Conservation (phyloP, 2,888 invertebrate species). For the Lamellibrachia satsuma region DNA sequence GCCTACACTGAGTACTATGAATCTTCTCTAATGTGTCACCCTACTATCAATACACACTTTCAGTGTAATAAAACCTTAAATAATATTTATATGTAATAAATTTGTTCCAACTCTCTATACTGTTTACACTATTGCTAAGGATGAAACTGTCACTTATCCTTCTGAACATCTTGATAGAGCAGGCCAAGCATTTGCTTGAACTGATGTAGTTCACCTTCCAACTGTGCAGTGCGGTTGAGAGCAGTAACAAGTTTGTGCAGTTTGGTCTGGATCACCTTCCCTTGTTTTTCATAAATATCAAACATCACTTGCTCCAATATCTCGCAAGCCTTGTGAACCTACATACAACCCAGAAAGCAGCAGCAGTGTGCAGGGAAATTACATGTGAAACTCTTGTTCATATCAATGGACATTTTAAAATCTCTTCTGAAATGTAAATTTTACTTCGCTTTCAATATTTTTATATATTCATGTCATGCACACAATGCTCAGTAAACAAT, state of each 20-base stretch:
- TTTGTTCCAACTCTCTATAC: not conserved
- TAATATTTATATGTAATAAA: not conserved
- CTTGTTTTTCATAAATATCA: constrained; percentile 46
- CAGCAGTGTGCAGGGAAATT: not conserved
- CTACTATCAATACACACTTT: not conserved
- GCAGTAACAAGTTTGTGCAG: constrained; percentile 49
- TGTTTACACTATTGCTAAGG: not conserved
- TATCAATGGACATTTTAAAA: not conserved
- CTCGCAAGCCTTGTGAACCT: constrained; percentile 43
- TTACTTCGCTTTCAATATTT: constrained; percentile 7
- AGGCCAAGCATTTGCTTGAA: constrained; percentile 49
- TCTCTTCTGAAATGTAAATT: not conserved
- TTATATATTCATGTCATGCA: not conserved
- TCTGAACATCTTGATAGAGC: constrained; percentile 45
- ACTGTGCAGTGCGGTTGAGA: constrained; percentile 46
- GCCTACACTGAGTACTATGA: not conserved
- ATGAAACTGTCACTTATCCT: not conserved
- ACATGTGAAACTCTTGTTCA: not conserved
- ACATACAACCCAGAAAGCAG: not conserved
- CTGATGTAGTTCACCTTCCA: constrained; percentile 49
- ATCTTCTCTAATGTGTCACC: not conserved
- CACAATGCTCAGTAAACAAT: not conserved
- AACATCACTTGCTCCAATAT: constrained; percentile 48
- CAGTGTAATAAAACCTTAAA: not conserved
- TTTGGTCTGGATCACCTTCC: constrained; percentile 46